Evolutionary conservation across 2,797 vertebrate species (phyloP).

Genomic region (Pangasius macronema): DNA sequence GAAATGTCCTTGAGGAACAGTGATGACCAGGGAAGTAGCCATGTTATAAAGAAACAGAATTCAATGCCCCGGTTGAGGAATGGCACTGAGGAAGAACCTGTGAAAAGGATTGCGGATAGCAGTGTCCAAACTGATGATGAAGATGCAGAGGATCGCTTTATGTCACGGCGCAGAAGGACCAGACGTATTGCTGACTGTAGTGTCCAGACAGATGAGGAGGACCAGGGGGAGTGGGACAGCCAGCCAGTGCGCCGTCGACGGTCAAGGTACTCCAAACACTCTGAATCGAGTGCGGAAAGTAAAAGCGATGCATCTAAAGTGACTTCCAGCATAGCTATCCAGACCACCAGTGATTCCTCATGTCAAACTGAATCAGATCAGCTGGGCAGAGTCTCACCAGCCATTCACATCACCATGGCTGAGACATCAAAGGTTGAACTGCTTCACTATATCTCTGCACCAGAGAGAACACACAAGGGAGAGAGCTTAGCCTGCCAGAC

Average conservation of each 20-base stretch:
- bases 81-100: slow-evolving; percentile 82
- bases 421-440: slow-evolving; percentile 93
- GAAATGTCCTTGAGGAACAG: slow-evolving; percentile 92
- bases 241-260: slow-evolving; percentile 92
- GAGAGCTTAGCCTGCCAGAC: slow-evolving; percentile 98
- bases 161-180: slow-evolving; percentile 85
- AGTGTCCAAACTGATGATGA: slow-evolving; percentile 98
- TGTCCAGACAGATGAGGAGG: slow-evolving; percentile 97
- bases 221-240: slow-evolving; percentile 91
- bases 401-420: slow-evolving; percentile 92
- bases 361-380: slow-evolving; percentile 96
- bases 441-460: slow-evolving; percentile 93
- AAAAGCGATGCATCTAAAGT: slow-evolving; percentile 83
- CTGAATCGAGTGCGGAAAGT: slow-evolving; percentile 81
- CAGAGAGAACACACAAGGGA: slow-evolving; percentile 92
- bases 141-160: slow-evolving; percentile 89
- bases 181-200: slow-evolving; percentile 94
- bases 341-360: slow-evolving; percentile 94
- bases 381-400: slow-evolving; percentile 87
- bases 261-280: slow-evolving; percentile 86
- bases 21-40: slow-evolving; percentile 84
- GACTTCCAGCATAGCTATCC: slow-evolving; percentile 91
- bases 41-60: slow-evolving; percentile 91
- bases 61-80: slow-evolving; percentile 95
- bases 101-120: slow-evolving; percentile 88